Evolutionary conservation across 2,113 vertebrate species (phyloP), one percentile per base, ranked within the genome.

Genomic region (Clarias macrocephalus): DNA sequence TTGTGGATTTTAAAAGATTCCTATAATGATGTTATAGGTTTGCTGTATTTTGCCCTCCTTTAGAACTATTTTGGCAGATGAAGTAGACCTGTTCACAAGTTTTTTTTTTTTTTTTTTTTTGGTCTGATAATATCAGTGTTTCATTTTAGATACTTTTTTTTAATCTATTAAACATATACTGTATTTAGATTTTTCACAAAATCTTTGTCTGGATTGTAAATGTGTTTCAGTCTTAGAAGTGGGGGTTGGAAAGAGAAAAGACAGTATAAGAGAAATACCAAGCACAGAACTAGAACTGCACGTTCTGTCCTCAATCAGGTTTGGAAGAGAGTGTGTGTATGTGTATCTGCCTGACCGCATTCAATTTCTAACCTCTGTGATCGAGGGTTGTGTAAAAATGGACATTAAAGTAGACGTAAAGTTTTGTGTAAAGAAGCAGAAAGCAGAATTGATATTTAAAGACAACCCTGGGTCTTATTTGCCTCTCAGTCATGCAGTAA

Each of bases 231-330:
- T 72, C 21, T 48, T 48, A 25, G 59, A n/a, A 33, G 42, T 37
- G 63, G 65, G 19, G 37, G 21, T 54, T 28, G 30, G 52, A 86
- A 52, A 80, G 37, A 85, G 52, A 80, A 63, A 11, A 63, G 21
- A n/a, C 30, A 21, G n/a, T 19, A 54, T 37, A 66, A 83, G 9
- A 54, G 48, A 56, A 70, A 68, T n/a, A 52, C 21, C 25, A 56
- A 83, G 82, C 65, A 83, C n/a, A 56, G 54, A 12, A 37, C 48
- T 33, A 59, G 82, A 72, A 84, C 65, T 23, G 48, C 56, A 13
- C 62, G 56, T 76, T 63, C 57, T 60, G 56, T 62, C 19, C 30
- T 59, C 6, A 84, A 11, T 60, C 5, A 23, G 6, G 19, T 57
- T 73, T 19, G 15, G 11, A 75, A 28, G n/a, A 37, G 6, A 60